phyloP scores from a whole-genome alignment of 2,113 vertebrate genomes.

The Eudyptes chrysolophus region DNA sequence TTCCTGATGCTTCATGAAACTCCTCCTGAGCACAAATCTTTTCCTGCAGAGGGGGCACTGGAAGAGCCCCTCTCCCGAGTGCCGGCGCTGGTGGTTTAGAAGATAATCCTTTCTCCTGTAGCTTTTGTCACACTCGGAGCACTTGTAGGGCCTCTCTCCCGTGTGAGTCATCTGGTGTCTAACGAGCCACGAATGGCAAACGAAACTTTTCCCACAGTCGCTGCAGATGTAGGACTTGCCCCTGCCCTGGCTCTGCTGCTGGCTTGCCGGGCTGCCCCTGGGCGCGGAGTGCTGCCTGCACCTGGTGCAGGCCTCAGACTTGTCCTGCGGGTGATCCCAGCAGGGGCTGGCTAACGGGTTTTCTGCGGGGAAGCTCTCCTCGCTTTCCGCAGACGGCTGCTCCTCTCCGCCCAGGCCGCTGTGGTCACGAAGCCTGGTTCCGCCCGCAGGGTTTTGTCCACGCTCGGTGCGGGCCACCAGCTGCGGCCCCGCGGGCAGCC shows the following conservation, averaged over 20 bases:
- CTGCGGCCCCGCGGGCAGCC: background rate
- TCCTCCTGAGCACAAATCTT: constrained; percentile 77
- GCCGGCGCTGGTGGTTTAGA: constrained; percentile 75
- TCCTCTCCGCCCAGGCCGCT: background rate
- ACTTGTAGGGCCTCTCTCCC: constrained; percentile 67
- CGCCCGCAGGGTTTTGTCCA: accelerated
- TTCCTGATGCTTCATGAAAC: constrained; percentile 74
- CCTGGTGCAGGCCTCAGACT: background rate
- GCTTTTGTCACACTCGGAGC: constrained; percentile 74
- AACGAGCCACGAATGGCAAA: background rate
- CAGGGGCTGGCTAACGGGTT: constrained; percentile 48
- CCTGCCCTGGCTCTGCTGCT: constrained; percentile 66
- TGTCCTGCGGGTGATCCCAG: constrained; percentile 13
- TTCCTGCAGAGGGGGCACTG: constrained; percentile 74
- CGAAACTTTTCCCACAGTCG: background rate
- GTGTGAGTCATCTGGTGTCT: background rate
- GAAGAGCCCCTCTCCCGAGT: constrained; percentile 74
- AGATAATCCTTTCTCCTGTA: constrained; percentile 78
- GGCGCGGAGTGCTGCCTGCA: constrained; percentile 38
- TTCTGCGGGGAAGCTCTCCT: background rate
- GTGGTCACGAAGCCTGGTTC: background rate
- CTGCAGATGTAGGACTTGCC: constrained; percentile 56
- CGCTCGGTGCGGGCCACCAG: accelerated
- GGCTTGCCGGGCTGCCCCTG: constrained; percentile 44
- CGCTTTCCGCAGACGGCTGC: background rate